Conservation (phyloP, 2,113 vertebrate species). For the Charina bottae region DNA sequence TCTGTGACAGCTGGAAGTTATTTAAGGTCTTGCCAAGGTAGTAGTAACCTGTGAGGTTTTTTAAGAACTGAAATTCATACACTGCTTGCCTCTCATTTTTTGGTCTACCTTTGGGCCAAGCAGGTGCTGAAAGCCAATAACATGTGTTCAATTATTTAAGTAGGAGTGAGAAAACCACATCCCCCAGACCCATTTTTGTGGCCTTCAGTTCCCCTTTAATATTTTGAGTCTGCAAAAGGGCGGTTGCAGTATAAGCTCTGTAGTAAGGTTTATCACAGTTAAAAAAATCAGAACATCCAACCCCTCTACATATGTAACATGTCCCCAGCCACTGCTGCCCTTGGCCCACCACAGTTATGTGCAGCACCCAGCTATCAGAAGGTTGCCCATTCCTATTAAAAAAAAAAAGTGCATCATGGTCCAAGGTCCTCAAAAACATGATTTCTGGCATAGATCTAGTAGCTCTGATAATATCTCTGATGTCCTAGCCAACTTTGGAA, state of each 20-base stretch:
- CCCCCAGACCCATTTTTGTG: background rate
- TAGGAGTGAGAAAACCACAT: background rate
- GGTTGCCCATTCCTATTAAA: background rate
- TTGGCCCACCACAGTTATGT: background rate
- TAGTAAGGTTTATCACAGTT: background rate
- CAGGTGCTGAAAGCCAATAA: background rate
- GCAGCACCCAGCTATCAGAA: background rate
- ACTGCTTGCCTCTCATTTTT: background rate
- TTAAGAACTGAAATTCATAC: background rate
- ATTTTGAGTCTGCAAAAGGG: background rate
- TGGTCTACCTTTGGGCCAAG: background rate
- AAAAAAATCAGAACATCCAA: background rate
- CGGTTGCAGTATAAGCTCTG: background rate
- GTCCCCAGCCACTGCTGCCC: background rate
- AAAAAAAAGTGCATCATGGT: background rate
- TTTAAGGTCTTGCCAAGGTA: background rate
- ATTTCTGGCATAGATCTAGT: background rate
- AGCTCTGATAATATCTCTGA: background rate
- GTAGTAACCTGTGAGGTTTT: background rate
- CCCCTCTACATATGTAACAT: background rate
- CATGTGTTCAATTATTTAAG: background rate
- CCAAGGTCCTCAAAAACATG: background rate
- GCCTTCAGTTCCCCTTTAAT: background rate
- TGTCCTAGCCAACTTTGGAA: background rate
- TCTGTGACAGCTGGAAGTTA: background rate